Evolutionary conservation across 2,888 invertebrate genomes (phyloP), one percentile per base, ranked within the genome.

Genomic region (Phaedon cochleariae): DNA sequence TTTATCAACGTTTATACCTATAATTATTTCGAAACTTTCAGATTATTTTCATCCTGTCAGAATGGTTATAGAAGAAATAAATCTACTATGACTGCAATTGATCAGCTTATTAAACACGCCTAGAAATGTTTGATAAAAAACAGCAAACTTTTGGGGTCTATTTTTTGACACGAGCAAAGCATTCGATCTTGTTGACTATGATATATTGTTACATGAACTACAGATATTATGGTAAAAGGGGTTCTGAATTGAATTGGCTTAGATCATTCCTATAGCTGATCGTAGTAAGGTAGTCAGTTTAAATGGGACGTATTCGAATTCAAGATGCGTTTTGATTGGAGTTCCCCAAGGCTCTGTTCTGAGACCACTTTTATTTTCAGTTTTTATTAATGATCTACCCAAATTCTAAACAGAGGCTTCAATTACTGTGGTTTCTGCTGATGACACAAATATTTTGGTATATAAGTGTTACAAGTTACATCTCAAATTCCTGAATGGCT

Each of bases 171-270:
- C 21, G 21, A 45, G 37, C 58, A 58, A 45, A 18, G 58, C 41
- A 15, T 53, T 71, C 29, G 53, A 53, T 12, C 10, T 53, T 5
- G 53, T 53, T 2, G 45, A 45, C 22, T 21, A 45, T 58, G 18
- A n/a, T 1, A 20, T 41, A 12, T 46, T 41, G 9, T 26, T 21
- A 22, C 21, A 58, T 46, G 46, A 45, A 45, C 15, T 54, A 17
- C 37, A 51, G 51, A 12, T 49, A n/a, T 7, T 20, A 49, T 49
- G 49, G 49, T 20, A 9, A 20, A 20, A 6, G 49, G 1, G 49
- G 49, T 10, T 49, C 49, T 18, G 49, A 6, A 10, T 9, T 34
- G 34, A 10, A 6, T 6, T 41, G n/a, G 41, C 4, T 15, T 41
- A 15, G n/a, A n/a, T 41, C 41, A 2, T 41, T 15, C 41, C 41